Conservation (phyloP, 53 echinoderm and acorn worm species). For the Arbacia lixula region DNA sequence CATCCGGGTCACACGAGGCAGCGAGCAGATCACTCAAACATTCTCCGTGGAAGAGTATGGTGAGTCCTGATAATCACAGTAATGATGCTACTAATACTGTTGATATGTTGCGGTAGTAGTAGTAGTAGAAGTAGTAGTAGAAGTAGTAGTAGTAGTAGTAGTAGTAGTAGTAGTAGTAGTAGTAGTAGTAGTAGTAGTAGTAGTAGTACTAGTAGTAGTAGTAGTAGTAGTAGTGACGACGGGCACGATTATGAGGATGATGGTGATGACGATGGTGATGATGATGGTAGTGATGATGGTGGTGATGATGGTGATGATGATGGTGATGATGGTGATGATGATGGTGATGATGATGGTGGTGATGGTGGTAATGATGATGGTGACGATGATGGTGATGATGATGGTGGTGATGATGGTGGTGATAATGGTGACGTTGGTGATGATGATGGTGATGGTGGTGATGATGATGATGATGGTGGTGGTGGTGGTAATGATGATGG, state of each 20-base stretch:
- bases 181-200: neutral
- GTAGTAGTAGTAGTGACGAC: neutral
- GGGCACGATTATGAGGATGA: neutral
- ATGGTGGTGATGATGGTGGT: no score
- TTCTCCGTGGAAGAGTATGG: slow-evolving; percentile 31
- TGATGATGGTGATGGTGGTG: no score
- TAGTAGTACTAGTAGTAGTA: neutral
- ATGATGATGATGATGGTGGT: no score
- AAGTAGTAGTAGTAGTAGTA: no score
- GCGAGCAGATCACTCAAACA: neutral
- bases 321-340: slow-evolving; percentile 22
- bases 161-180: no score
- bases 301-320: slow-evolving; percentile 20
- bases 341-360: slow-evolving; percentile 19
- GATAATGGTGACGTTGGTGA: no score
- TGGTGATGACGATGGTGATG: neutral
- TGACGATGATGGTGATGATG: no score
- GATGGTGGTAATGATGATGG: neutral
- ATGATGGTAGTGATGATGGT: slow-evolving; percentile 7
- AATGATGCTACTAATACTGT: neutral
- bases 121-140: no score
- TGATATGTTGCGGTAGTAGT: neutral
- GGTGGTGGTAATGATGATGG: no score
- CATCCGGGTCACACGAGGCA: neutral
- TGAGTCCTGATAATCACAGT: neutral